Evolutionary conservation across 2,797 vertebrate genomes (phyloP).

Genomic region (Aplochiton taeniatus): DNA sequence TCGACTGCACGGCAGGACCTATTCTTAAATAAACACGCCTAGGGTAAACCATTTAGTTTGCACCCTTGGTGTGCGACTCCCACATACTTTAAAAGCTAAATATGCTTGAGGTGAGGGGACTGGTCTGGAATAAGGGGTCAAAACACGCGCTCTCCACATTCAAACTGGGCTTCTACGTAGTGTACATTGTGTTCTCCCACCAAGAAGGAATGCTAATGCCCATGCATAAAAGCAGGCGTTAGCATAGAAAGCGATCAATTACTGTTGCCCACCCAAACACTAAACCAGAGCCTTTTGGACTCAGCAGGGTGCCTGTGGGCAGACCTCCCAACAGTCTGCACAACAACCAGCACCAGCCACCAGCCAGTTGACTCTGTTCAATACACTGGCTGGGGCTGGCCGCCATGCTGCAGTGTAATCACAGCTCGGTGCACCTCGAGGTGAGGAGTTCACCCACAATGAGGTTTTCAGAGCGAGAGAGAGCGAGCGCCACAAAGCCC

Average conservation of each 20-base stretch:
- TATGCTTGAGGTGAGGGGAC: too few species aligned
- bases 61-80: too few species aligned
- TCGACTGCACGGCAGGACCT: too few species aligned
- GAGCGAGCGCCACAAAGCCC: conserved; percentile 41
- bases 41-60: too few species aligned
- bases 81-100: too few species aligned
- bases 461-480: conserved; percentile 40
- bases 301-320: background rate
- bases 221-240: conserved; percentile 3
- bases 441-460: conserved; percentile 67
- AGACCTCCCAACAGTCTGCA: conserved; percentile 30
- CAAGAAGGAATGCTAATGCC: too few species aligned
- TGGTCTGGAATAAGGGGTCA: too few species aligned
- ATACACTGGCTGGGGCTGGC: conserved; percentile 22
- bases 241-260: conserved; percentile 23
- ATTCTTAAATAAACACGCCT: too few species aligned
- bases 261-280: conserved; percentile 12
- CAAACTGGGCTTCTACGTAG: too few species aligned
- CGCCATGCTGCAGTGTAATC: conserved; percentile 40
- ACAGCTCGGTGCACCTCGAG: conserved; percentile 37
- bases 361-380: conserved; percentile 22
- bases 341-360: conserved; percentile 26
- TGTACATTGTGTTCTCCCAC: too few species aligned
- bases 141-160: too few species aligned
- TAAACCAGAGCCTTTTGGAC: conserved; percentile 13